Percentiles rank a stretch among this genome's conserved stretches.
These are phyloP conservation scores for Pycnomerus fuliginosus DNA, from an alignment of 2,888 invertebrate genomes.

Conservation along the genomic window DNA sequence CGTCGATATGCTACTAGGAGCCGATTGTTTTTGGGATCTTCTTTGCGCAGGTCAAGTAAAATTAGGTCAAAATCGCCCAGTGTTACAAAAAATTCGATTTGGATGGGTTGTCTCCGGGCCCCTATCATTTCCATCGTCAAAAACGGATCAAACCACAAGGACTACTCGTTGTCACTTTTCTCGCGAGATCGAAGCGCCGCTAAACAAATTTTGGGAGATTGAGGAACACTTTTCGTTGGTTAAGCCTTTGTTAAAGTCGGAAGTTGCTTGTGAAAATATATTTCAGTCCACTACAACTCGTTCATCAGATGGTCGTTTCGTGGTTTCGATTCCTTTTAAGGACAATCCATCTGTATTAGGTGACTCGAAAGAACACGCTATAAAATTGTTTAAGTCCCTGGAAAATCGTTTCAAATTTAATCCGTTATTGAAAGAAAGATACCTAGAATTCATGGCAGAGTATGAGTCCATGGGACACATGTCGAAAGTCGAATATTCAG, in stretches of 20 bases:
- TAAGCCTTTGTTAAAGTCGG: too few species aligned
- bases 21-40: conserved; percentile 5
- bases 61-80: conserved; percentile 7
- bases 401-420: conserved; percentile 6
- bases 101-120: conserved; percentile 30
- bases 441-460: conserved; percentile 21
- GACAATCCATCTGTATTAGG: conserved; percentile 5
- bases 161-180: background rate
- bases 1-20: conserved; percentile 15
- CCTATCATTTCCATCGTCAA: conserved; percentile 4
- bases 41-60: conserved; percentile 5
- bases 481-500: conserved; percentile 4
- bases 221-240: conserved; percentile 28
- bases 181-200: conserved; percentile 4
- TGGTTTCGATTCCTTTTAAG: conserved; percentile 5
- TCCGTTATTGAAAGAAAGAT: conserved; percentile 1
- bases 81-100: conserved; percentile 22
- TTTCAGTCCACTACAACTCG: too few species aligned
- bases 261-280: too few species aligned
- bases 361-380: conserved; percentile 6
- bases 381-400: conserved; percentile 2
- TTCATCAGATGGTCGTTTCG: conserved; percentile 6
- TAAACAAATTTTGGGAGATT: conserved; percentile 29
- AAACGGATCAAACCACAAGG: background rate
- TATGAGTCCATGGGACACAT: conserved; percentile 19